Evolutionary conservation across 2,888 invertebrate genomes (phyloP).

Genomic region (Anthophora plumipes): DNA sequence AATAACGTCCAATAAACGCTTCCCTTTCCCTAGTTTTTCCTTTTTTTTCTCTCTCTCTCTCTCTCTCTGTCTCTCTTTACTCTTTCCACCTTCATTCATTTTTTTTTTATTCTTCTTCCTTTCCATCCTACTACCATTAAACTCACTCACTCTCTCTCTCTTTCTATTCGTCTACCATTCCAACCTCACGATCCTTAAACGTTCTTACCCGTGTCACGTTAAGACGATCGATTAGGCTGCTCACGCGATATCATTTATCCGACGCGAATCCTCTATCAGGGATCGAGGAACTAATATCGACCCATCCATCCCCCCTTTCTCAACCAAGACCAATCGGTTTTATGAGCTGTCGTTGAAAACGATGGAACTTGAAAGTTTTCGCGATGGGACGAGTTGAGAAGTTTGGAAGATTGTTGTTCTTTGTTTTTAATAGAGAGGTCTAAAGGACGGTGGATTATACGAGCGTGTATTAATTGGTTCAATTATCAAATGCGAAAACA

Average conservation of each 20-base stretch:
- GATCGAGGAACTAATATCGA: slow-evolving; percentile 35
- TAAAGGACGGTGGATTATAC: background rate
- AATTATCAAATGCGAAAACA: too few relatives aligned
- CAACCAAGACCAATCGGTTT: background rate
- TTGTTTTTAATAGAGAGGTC: background rate
- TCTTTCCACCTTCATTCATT: slow-evolving; percentile 12
- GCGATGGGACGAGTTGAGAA: too few relatives aligned
- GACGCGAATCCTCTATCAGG: slow-evolving; percentile 21
- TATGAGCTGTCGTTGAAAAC: slow-evolving; percentile 24
- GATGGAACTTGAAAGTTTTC: background rate
- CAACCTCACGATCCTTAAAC: slow-evolving; percentile 35
- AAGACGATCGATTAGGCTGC: slow-evolving; percentile 59
- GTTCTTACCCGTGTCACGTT: slow-evolving; percentile 60
- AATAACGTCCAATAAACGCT: slow-evolving; percentile 78
- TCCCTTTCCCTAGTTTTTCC: slow-evolving; percentile 39
- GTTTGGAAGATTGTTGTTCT: background rate
- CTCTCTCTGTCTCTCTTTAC: background rate
- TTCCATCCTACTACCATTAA: slow-evolving; percentile 11
- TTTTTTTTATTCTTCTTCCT: slow-evolving; percentile 24
- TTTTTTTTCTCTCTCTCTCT: background rate
- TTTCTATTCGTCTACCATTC: background rate
- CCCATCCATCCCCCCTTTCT: background rate
- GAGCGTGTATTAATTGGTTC: too few relatives aligned
- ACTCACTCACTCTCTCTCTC: background rate
- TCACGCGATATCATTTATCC: slow-evolving; percentile 43